Conservation (phyloP, 2,888 invertebrate species). For the Plebejus melissa region DNA sequence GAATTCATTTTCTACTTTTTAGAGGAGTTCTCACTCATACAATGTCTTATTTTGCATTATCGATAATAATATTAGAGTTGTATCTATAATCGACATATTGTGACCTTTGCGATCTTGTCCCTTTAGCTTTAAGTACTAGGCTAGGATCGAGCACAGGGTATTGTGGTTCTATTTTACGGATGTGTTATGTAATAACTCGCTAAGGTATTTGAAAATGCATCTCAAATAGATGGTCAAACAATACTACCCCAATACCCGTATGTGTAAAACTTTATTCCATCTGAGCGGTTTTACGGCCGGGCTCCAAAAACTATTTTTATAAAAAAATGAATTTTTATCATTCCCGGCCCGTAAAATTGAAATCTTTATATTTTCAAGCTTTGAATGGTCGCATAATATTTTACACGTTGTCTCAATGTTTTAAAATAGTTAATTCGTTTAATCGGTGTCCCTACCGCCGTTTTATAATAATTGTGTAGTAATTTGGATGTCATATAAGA, state of each 20-base stretch:
- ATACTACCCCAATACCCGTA: conserved; percentile 77
- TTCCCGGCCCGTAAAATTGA: conserved; percentile 24
- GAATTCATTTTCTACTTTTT: background rate
- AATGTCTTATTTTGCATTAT: background rate
- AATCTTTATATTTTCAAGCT: conserved; percentile 23
- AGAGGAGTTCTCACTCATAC: no score
- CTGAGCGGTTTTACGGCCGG: conserved; percentile 38
- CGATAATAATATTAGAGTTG: no score
- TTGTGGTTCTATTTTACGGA: conserved; percentile 77
- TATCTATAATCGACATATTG: conserved; percentile 39
- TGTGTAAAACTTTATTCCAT: conserved; percentile 63
- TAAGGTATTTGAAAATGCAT: conserved; percentile 60
- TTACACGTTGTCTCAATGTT: conserved; percentile 28
- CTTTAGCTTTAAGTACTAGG: conserved; percentile 73
- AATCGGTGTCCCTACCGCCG: conserved; percentile 27
- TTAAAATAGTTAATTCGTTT: conserved; percentile 21
- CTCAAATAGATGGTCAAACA: conserved; percentile 53
- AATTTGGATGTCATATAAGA: conserved; percentile 25
- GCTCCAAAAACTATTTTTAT: conserved; percentile 31
- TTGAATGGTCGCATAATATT: conserved; percentile 25
- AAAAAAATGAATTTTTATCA: conserved; percentile 35
- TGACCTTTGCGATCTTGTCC: conserved; percentile 74
- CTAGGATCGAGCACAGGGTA: conserved; percentile 75
- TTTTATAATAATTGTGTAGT: conserved; percentile 20
- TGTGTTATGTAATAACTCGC: conserved; percentile 64